Conservation (phyloP, 2,113 vertebrate species). For the Hiodon tergisus region DNA sequence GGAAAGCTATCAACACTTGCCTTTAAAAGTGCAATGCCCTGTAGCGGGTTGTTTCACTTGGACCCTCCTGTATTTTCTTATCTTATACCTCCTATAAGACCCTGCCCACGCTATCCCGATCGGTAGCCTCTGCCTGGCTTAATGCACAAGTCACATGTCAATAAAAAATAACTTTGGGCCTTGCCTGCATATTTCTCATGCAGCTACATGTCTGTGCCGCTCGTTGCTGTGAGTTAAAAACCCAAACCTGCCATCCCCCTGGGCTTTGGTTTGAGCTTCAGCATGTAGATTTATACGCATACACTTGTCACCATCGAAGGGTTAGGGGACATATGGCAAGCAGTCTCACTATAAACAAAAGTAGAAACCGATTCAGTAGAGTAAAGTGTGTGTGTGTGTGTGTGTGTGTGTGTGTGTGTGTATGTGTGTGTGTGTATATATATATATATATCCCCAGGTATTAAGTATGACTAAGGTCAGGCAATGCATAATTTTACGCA, state of each 20-base stretch:
- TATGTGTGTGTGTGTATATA: too few relatives aligned
- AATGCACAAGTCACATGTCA: slow-evolving; percentile 10
- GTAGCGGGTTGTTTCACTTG: too few relatives aligned
- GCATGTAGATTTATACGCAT: not conserved
- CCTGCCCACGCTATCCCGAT: not conserved
- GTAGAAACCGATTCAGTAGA: too few relatives aligned
- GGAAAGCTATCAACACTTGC: slow-evolving; percentile 15
- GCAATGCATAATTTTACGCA: too few relatives aligned
- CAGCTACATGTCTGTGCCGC: slow-evolving; percentile 15
- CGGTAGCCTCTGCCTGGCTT: slow-evolving; percentile 2
- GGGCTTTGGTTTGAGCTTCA: not conserved
- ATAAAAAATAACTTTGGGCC: not conserved
- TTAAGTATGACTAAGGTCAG: too few relatives aligned
- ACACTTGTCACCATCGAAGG: not conserved
- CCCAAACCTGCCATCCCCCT: not conserved
- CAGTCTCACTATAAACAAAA: too few relatives aligned
- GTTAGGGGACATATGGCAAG: not conserved
- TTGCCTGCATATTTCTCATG: slow-evolving; percentile 16
- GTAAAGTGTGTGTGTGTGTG: too few relatives aligned
- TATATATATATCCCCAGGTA: too few relatives aligned
- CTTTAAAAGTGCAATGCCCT: not conserved
- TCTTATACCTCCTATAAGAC: slow-evolving; percentile 7
- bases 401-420: too few relatives aligned
- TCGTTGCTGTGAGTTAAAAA: not conserved
- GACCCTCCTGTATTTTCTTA: too few relatives aligned